Evolutionary conservation across 2,888 invertebrate species (phyloP).

Genomic region (Spialia ferax): DNA sequence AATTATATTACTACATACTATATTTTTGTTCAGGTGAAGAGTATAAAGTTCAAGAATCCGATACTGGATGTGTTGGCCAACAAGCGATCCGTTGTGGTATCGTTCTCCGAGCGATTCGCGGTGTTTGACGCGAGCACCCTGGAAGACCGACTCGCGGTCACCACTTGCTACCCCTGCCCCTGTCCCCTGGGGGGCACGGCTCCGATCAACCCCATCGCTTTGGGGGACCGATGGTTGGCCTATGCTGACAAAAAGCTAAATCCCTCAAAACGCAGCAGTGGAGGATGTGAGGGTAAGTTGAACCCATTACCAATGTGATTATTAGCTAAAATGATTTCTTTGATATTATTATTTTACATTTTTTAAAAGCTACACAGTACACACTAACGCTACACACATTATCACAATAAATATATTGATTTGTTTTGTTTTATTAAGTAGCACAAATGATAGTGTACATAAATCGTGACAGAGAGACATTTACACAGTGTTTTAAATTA

Average conservation of each 20-base stretch:
- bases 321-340: background rate
- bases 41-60: slow-evolving; percentile 96
- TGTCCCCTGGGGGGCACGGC: slow-evolving; percentile 87
- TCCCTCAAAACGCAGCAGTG: slow-evolving; percentile 92
- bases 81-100: slow-evolving; percentile 94
- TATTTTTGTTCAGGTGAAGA: slow-evolving; percentile 88
- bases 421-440: too few relatives aligned
- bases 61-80: slow-evolving; percentile 96
- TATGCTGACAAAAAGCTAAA: slow-evolving; percentile 95
- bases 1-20: too few relatives aligned
- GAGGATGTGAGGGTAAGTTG: slow-evolving; percentile 91
- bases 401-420: too few relatives aligned
- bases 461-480: too few relatives aligned
- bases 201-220: slow-evolving; percentile 92
- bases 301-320: background rate
- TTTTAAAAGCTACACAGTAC: too few relatives aligned
- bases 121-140: slow-evolving; percentile 96
- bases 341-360: too few relatives aligned
- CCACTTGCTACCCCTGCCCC: slow-evolving; percentile 95
- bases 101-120: slow-evolving; percentile 96
- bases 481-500: too few relatives aligned
- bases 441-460: too few relatives aligned
- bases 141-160: slow-evolving; percentile 94
- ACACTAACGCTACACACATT: too few relatives aligned
- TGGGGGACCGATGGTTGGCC: slow-evolving; percentile 95